Base-by-base conservation (phyloP, 2,888 invertebrate species). In the Mechanitis messenoides region DNA sequence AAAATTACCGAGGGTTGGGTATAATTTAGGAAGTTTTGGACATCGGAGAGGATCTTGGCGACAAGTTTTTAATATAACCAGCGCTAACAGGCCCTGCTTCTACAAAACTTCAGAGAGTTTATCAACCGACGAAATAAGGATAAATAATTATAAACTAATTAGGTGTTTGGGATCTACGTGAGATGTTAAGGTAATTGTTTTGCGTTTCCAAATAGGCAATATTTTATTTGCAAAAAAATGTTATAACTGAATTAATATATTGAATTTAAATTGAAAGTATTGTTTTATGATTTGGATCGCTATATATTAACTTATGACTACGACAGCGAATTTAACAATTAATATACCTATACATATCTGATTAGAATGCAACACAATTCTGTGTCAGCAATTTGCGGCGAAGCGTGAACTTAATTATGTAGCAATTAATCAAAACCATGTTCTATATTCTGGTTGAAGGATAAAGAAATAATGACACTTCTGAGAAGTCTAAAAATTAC, bases 1-100 rank as follows among this genome's bases (percentile, higher is more conserved):
- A 78, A 83, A 85, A 85, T 84, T 83, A 84, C 81, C 75, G 77
- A 75, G 71, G 77, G 74, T 72, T 73, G 73, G 77, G 76, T 81
- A 82, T 81, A 83, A 84, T 81, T 82, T 79, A 69, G 70, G 73
- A 83, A 84, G 79, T 82, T 84, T 80, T 66, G 66, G 69, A 70
- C 72, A 68, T 71, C 73, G 62, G 62, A 61, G 59, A 60, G 61
- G 58, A 55, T 60, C 64, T 58, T 58, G 63, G 72, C 72, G 71
- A 69, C 74, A 76, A 77, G 72, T 70, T 74, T 71, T 74, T 73
- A 73, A 73, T 72, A 69, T 72, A 71, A 73, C 69, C 69, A 67
- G 68, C 64, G 65, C 64, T 69, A 63, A 66, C 65, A 58, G 59
- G 62, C 55, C 50, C 46, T 59, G 45, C 31, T 20, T 60, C 56